Conservation (phyloP, 2,113 vertebrate genomes). For the Odontophorus gujanensis region DNA sequence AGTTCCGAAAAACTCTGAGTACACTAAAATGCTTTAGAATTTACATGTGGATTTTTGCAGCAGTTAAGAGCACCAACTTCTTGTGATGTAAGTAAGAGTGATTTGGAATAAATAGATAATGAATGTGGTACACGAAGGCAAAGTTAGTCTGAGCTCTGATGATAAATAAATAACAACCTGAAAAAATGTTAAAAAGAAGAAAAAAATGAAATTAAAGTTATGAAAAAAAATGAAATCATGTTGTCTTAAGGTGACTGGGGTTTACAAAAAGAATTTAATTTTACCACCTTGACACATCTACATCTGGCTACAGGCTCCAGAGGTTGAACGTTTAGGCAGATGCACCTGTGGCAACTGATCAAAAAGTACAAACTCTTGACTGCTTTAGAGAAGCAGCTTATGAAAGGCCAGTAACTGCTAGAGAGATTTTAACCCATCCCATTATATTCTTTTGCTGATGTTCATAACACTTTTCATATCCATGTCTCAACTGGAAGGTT, state of each 20-base stretch:
- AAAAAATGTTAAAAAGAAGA: background rate
- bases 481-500: background rate
- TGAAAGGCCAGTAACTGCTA: background rate
- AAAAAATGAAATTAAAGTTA: background rate
- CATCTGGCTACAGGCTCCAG: background rate
- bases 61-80: background rate
- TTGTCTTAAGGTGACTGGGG: background rate
- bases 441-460: background rate
- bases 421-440: background rate
- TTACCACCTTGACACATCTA: background rate
- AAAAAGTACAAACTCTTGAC: background rate
- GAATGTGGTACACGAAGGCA: background rate
- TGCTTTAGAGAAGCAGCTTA: background rate
- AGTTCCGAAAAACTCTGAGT: background rate
- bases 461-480: background rate
- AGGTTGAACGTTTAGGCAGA: background rate
- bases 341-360: background rate
- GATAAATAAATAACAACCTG: background rate
- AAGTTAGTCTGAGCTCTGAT: background rate
- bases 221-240: background rate
- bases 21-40: rapidly evolving
- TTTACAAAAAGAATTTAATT: background rate
- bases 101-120: background rate
- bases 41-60: background rate
- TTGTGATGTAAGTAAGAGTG: background rate